Percentiles rank a stretch among this genome's conserved stretches.
Evolutionary conservation across 2,888 invertebrate genomes (phyloP).

Genomic region (Phytoseiulus persimilis): DNA sequence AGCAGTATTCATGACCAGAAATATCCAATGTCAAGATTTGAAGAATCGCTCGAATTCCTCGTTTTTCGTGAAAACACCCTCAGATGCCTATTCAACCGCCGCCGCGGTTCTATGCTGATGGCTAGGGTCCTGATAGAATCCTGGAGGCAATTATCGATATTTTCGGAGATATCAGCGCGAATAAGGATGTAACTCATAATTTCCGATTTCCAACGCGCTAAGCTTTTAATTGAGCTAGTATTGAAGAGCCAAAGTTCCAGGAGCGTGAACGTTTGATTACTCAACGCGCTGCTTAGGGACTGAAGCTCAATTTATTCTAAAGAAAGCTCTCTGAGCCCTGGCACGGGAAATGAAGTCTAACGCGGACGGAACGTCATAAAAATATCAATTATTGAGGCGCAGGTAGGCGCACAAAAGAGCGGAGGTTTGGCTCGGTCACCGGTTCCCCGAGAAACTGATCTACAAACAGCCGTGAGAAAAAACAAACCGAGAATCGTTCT

Average conservation of each 20-base stretch:
- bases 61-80: too few species aligned
- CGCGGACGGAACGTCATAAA: background rate
- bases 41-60: too few species aligned
- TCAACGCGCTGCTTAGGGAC: background rate
- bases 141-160: too few species aligned
- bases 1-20: too few species aligned
- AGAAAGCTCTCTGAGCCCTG: background rate
- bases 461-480: background rate
- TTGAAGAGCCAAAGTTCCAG: background rate
- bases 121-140: too few species aligned
- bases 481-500: background rate
- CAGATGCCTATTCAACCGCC: too few species aligned
- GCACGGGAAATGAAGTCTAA: background rate
- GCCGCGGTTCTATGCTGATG: too few species aligned
- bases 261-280: background rate
- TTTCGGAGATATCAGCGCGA: too few species aligned
- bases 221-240: too few species aligned
- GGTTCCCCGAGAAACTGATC: background rate
- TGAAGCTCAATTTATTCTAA: background rate
- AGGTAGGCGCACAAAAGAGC: background rate
- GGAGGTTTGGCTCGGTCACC: background rate
- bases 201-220: too few species aligned
- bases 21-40: too few species aligned
- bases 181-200: too few species aligned
- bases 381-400: background rate